phyloP scores from a whole-genome alignment of 2,888 invertebrate species.

The Dicranocentrus wangi region DNA sequence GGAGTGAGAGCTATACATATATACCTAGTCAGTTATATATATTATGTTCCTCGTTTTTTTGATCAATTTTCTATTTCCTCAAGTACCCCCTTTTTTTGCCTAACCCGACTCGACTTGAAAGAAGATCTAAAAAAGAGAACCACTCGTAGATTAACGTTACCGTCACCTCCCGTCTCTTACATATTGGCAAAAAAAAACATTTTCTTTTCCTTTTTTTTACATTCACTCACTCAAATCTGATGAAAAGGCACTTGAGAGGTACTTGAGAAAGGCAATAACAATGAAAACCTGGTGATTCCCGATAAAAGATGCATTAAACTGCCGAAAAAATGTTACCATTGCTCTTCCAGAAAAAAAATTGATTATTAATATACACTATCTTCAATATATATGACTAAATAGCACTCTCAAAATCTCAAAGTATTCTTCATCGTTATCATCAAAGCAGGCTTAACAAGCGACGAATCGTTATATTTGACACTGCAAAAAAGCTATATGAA shows the following conservation, averaged over 20 bases:
- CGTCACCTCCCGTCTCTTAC: neutral
- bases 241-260: no score
- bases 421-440: no score
- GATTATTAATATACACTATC: constrained; percentile 1
- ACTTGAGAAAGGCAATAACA: constrained; percentile 60
- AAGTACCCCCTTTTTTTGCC: no score
- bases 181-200: neutral
- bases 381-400: constrained; percentile 5
- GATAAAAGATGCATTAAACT: constrained; percentile 35
- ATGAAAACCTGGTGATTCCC: constrained; percentile 59
- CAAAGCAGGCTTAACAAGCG: no score
- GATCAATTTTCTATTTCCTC: no score
- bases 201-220: neutral
- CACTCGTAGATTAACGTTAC: neutral
- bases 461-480: no score
- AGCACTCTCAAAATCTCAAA: constrained; percentile 10
- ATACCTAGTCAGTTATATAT: no score
- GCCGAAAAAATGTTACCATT: constrained; percentile 40
- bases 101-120: no score
- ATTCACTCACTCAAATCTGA: neutral
- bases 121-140: no score
- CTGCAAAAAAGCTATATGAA: no score
- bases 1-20: no score
- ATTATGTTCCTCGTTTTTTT: no score
- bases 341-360: constrained; percentile 41